Evolutionary conservation across 2,797 vertebrate genomes (phyloP).

Genomic region (Betta splendens): DNA sequence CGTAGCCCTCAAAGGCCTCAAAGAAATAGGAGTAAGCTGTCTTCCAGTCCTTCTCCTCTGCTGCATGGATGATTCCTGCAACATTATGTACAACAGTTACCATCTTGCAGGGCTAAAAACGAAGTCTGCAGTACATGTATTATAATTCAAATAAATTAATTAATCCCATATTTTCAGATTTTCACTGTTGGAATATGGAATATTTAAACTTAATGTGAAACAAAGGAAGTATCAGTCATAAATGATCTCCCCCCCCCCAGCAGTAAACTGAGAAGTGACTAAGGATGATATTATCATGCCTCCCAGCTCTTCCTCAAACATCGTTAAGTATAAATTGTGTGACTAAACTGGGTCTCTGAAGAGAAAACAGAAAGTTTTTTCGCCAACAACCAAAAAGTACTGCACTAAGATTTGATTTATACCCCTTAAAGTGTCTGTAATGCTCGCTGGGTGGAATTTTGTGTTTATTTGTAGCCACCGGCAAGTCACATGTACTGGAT

Average conservation of each 20-base stretch:
- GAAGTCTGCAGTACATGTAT: too few relatives aligned
- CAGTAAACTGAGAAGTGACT: conserved; percentile 4
- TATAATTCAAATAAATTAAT: too few relatives aligned
- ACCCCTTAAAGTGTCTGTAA: too few relatives aligned
- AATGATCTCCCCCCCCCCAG: background rate
- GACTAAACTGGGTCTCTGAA: conserved; percentile 1
- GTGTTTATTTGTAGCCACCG: background rate
- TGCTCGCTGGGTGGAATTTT: background rate
- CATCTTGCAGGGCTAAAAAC: too few relatives aligned
- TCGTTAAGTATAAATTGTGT: background rate
- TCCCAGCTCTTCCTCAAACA: background rate
- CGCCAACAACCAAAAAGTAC: background rate
- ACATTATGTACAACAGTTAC: background rate
- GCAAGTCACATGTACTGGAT: background rate
- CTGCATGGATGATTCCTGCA: conserved; percentile 96
- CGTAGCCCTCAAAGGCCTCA: conserved; percentile 98
- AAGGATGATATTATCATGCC: background rate
- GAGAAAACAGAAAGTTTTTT: background rate
- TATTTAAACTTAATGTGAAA: too few relatives aligned
- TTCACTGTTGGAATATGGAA: too few relatives aligned
- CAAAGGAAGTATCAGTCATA: background rate
- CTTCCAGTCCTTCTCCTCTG: conserved; percentile 99
- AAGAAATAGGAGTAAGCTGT: conserved; percentile 99
- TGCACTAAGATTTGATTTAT: background rate
- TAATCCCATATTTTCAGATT: too few relatives aligned